A percentile compares a stretch with the other conserved stretches of the same genome.
Conservation (phyloP, 2,113 vertebrate genomes). For the Acrocephalus kingi region DNA sequence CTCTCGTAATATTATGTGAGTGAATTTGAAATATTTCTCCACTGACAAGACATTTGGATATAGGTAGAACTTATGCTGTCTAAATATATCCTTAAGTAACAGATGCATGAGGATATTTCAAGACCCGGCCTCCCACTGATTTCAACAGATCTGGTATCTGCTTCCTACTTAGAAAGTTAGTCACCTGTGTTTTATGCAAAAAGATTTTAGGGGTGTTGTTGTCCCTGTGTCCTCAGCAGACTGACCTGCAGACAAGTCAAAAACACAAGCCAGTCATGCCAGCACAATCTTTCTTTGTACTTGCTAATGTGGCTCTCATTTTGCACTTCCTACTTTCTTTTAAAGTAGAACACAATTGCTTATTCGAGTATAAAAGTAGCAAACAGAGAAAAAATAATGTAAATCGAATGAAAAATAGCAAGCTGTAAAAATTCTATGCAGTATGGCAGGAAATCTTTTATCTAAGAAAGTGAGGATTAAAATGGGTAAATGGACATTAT, state of each 20-base stretch:
- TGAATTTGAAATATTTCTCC: neutral
- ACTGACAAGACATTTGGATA: neutral
- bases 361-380: neutral
- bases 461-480: neutral
- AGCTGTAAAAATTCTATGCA: neutral
- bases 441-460: neutral
- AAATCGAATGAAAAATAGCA: neutral
- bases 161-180: neutral
- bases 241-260: neutral
- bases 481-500: neutral
- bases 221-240: neutral
- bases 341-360: neutral
- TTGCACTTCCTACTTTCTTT: neutral
- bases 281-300: neutral
- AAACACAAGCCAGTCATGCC: neutral
- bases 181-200: neutral
- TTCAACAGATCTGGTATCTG: neutral
- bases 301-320: neutral
- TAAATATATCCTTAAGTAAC: neutral
- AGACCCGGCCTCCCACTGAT: neutral
- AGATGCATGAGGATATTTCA: conserved; percentile 21
- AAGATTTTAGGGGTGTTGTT: neutral
- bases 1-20: neutral
- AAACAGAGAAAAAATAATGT: neutral
- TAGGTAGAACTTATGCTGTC: neutral